Percentiles rank a stretch among this genome's conserved stretches.
These are phyloP conservation scores for Ranitomeya imitator DNA, from an alignment of 2,113 vertebrate species.

Conservation along the genomic window DNA sequence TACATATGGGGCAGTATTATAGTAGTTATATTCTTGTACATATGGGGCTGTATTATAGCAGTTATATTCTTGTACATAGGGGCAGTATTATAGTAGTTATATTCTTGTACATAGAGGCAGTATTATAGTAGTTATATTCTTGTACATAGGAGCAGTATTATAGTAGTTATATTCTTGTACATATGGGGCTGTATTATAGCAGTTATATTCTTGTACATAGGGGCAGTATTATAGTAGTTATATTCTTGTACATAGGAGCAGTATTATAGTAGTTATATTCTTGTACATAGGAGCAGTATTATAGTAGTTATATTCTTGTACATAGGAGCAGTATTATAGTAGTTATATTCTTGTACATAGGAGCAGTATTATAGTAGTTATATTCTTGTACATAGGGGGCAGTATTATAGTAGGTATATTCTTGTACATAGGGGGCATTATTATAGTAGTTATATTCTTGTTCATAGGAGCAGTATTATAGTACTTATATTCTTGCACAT, in stretches of 20 bases:
- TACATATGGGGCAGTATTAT: too few relatives aligned
- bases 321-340: neutral
- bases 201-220: too few relatives aligned
- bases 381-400: neutral
- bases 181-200: too few relatives aligned
- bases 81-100: neutral
- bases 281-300: slow-evolving; percentile 2
- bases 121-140: too few relatives aligned
- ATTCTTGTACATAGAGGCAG: too few relatives aligned
- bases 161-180: too few relatives aligned
- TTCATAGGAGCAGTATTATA: slow-evolving; percentile 5
- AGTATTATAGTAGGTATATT: too few relatives aligned
- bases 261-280: slow-evolving; percentile 9
- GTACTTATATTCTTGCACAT: neutral
- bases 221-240: neutral
- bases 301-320: slow-evolving; percentile 13
- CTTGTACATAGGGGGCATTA: neutral
- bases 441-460: neutral
- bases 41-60: too few relatives aligned
- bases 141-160: too few relatives aligned
- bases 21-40: too few relatives aligned
- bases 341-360: neutral
- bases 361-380: neutral
- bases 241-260: neutral
- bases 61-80: neutral